Evolutionary conservation across 2,888 invertebrate species (phyloP).

Genomic region (Caenorhabditis virilis): DNA sequence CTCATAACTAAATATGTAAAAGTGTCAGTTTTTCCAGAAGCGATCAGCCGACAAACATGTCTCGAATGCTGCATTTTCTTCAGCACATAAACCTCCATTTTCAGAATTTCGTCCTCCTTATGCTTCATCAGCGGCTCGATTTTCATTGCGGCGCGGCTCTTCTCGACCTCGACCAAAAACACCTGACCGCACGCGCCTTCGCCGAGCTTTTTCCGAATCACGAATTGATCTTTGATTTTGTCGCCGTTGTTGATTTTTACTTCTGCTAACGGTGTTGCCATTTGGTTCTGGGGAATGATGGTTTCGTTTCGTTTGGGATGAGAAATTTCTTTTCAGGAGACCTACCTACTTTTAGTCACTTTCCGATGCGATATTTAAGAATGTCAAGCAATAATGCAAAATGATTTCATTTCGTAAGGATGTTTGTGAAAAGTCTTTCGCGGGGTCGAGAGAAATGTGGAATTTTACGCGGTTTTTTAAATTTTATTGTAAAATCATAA

Average conservation of each 20-base stretch:
- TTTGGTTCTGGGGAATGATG: too few relatives aligned
- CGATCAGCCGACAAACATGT: constrained; percentile 51
- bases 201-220: constrained; percentile 58
- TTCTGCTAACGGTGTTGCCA: constrained; percentile 49
- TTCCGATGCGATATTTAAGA: too few relatives aligned
- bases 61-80: constrained; percentile 55
- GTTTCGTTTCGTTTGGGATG: too few relatives aligned
- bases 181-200: constrained; percentile 58
- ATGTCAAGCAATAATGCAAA: too few relatives aligned
- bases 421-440: too few relatives aligned
- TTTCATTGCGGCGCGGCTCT: constrained; percentile 56
- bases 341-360: too few relatives aligned
- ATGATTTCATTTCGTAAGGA: too few relatives aligned
- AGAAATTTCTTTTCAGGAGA: too few relatives aligned
- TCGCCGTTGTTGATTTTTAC: constrained; percentile 47
- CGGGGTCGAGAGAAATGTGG: too few relatives aligned
- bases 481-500: too few relatives aligned
- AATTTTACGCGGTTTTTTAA: too few relatives aligned
- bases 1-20: constrained; percentile 60
- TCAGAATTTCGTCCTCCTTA: constrained; percentile 63
- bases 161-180: constrained; percentile 30
- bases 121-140: constrained; percentile 56
- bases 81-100: constrained; percentile 60
- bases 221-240: constrained; percentile 41
- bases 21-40: constrained; percentile 46